phyloP scores from a whole-genome alignment of 23 tunicate species.

The Trididemnum clinides region DNA sequence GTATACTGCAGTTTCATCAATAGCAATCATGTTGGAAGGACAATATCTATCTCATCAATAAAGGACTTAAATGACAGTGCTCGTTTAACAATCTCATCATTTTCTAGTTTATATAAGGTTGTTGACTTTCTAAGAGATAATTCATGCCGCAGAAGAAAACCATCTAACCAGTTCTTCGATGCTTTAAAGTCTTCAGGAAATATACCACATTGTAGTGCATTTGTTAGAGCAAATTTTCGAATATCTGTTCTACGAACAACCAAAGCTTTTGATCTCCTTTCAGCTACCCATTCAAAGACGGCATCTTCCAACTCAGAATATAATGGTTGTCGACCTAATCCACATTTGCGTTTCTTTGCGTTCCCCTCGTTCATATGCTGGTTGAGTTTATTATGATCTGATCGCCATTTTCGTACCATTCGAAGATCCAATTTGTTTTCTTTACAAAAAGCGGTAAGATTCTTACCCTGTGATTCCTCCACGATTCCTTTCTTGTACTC shows the following conservation, averaged over 20 bases:
- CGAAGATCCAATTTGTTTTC: neutral
- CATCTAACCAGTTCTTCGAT: neutral
- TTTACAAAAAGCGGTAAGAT: neutral
- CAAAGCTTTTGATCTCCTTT: neutral
- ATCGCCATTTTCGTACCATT: too few species aligned
- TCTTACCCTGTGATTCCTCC: too few species aligned
- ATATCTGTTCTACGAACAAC: neutral
- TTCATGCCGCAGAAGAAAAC: too few species aligned
- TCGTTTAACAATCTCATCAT: neutral
- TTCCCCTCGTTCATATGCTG: too few species aligned
- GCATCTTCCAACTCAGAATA: neutral
- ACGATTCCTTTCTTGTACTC: too few species aligned
- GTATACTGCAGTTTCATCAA: too few species aligned
- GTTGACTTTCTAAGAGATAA: too few species aligned
- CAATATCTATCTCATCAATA: neutral
- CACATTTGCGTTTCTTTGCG: too few species aligned
- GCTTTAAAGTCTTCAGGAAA: too few species aligned
- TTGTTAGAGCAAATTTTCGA: neutral
- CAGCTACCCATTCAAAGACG: neutral
- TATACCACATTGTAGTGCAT: neutral
- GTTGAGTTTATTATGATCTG: too few species aligned
- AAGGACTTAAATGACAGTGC: neutral
- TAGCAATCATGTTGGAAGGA: too few species aligned
- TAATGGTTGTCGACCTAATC: neutral
- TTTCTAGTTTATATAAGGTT: neutral